Evolutionary conservation across 2,888 invertebrate species (phyloP).

Genomic region (Muscina levida): DNA sequence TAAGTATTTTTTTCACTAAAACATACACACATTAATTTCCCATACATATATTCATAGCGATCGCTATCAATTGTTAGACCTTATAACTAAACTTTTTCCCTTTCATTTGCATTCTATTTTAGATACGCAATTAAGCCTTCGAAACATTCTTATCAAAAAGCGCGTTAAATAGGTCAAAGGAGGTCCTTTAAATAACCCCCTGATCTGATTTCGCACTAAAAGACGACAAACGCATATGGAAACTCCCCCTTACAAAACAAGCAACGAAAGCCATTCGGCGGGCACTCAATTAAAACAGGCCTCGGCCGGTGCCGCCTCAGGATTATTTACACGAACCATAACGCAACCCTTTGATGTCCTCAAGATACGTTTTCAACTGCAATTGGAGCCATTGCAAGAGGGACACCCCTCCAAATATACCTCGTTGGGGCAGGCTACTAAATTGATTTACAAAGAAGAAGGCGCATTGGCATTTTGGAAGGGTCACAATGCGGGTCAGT

Average conservation of each 20-base stretch:
- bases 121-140: conserved; percentile 7
- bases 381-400: conserved; percentile 91
- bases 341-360: conserved; percentile 95
- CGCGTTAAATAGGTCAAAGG: background rate
- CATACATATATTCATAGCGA: too few species aligned
- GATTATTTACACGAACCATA: conserved; percentile 87
- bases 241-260: background rate
- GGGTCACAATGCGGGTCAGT: conserved; percentile 96
- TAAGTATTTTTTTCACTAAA: too few species aligned
- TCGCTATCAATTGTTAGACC: too few species aligned
- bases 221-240: background rate
- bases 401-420: conserved; percentile 68
- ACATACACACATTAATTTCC: too few species aligned
- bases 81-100: too few species aligned
- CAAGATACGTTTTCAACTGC: conserved; percentile 98
- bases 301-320: conserved; percentile 90
- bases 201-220: background rate
- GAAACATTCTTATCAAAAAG: conserved; percentile 2
- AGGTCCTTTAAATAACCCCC: too few species aligned
- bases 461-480: conserved; percentile 94
- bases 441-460: conserved; percentile 90
- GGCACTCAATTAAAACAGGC: conserved; percentile 80
- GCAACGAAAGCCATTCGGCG: conserved; percentile 63
- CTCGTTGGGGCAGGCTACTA: conserved; percentile 85
- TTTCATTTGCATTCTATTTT: conserved; percentile 5